Conservation (phyloP, 2,797 vertebrate genomes). For the Sarcoramphus papa region DNA sequence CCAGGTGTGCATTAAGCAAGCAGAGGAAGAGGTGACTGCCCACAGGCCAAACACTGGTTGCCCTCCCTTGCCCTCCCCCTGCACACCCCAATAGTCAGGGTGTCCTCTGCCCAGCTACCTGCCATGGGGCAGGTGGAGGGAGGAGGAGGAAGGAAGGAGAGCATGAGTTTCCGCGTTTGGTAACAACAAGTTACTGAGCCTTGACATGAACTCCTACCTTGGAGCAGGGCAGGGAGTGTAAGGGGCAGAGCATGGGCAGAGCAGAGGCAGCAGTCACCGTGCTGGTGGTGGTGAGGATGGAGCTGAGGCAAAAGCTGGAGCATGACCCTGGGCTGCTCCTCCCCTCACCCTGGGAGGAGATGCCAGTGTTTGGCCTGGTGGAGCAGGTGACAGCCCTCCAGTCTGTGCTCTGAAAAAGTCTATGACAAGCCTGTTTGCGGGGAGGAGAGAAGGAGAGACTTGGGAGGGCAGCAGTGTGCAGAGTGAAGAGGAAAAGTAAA, state of each 20-base stretch:
- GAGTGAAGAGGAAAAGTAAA: background rate
- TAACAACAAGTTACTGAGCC: background rate
- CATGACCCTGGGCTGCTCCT: background rate
- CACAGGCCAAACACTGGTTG: background rate
- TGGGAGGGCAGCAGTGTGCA: background rate
- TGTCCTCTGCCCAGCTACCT: background rate
- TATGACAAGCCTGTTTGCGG: background rate
- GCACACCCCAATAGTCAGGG: background rate
- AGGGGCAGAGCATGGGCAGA: background rate
- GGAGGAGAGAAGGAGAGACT: background rate
- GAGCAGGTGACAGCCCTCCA: background rate
- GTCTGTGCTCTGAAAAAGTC: background rate
- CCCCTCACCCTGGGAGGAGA: background rate
- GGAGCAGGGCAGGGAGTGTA: background rate
- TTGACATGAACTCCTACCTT: background rate
- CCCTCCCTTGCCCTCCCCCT: background rate
- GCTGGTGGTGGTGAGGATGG: background rate
- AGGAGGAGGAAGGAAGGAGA: constrained; percentile 11
- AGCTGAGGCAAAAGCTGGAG: background rate
- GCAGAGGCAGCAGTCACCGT: background rate
- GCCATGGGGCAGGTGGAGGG: background rate
- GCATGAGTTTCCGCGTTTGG: background rate
- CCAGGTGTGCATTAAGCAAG: background rate
- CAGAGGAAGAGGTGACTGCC: background rate
- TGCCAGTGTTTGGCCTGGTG: background rate